Conservation (phyloP, 2,797 vertebrate genomes). For the Pristis pectinata region DNA sequence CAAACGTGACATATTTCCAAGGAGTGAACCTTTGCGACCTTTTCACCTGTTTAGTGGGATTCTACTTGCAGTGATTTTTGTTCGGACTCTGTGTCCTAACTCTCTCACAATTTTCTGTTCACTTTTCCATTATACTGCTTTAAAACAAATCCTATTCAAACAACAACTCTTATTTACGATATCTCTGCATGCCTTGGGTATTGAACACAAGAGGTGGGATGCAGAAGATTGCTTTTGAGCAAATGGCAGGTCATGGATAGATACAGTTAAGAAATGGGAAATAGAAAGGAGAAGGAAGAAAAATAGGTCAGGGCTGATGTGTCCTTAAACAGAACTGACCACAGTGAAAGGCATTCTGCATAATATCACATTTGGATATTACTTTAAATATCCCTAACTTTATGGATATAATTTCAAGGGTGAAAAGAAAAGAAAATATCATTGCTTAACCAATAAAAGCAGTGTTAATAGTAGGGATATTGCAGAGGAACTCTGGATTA, state of each 20-base stretch:
- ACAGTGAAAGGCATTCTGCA: neutral
- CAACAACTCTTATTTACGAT: neutral
- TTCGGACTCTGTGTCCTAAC: neutral
- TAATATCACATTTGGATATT: neutral
- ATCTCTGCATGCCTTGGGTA: neutral
- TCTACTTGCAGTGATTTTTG: neutral
- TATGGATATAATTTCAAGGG: neutral
- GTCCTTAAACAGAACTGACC: neutral
- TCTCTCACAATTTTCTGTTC: neutral
- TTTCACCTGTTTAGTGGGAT: neutral
- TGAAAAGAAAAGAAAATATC: neutral
- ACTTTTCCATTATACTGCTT: neutral
- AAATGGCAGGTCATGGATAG: neutral
- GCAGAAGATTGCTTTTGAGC: neutral
- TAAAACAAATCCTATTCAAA: neutral
- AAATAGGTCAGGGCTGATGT: neutral
- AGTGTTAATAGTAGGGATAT: neutral
- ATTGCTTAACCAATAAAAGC: neutral
- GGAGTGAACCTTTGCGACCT: neutral
- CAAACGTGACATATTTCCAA: neutral
- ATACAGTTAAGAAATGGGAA: neutral
- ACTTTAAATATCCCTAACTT: neutral
- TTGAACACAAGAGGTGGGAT: neutral
- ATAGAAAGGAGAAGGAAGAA: neutral
- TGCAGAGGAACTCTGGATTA: neutral